phyloP scores from a whole-genome alignment of 2,113 vertebrate genomes.

The Syrmaticus mikado region DNA sequence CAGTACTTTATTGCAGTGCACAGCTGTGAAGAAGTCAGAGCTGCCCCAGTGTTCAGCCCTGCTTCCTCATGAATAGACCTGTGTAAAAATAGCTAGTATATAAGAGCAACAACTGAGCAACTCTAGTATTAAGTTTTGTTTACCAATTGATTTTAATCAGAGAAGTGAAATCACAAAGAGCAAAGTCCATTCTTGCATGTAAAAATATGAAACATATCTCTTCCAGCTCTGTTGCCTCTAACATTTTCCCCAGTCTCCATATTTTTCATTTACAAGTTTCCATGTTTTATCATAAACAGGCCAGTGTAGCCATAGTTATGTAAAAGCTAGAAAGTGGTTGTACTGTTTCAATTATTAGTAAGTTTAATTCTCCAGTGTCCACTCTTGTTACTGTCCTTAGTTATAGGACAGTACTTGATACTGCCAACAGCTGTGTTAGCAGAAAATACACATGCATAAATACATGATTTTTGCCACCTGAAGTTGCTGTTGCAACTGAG shows the following conservation, averaged over 20 bases:
- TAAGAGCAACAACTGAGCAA: background rate
- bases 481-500: background rate
- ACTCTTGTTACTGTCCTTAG: background rate
- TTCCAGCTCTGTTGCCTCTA: background rate
- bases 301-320: background rate
- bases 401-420: background rate
- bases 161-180: background rate
- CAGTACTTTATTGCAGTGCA: rapidly evolving
- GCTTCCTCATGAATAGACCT: background rate
- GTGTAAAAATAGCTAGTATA: background rate
- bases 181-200: background rate
- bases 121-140: background rate
- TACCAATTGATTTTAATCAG: background rate
- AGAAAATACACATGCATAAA: background rate
- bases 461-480: background rate
- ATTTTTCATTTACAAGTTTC: background rate
- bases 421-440: background rate
- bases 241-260: background rate
- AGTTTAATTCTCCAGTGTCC: background rate
- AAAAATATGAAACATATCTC: background rate
- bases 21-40: background rate
- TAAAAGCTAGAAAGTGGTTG: background rate
- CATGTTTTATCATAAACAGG: background rate
- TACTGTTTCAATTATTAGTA: background rate
- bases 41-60: background rate